Conservation (phyloP, 2,797 vertebrate genomes). For the Microctenopoma steveboyesi region DNA sequence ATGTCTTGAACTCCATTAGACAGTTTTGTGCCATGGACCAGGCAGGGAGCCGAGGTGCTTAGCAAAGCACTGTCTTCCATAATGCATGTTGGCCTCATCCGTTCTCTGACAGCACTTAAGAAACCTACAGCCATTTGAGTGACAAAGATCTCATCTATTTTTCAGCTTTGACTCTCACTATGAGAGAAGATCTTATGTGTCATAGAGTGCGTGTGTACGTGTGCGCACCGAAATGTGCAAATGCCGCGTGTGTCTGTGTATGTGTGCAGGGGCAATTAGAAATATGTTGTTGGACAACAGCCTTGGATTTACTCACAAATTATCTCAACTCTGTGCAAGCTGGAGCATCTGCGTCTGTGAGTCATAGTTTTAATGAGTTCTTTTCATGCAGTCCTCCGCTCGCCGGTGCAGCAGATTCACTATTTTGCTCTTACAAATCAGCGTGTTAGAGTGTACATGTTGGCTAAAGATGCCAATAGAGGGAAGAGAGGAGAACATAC, state of each 20-base stretch:
- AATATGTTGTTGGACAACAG: slow-evolving; percentile 80
- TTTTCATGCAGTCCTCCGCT: slow-evolving; percentile 75
- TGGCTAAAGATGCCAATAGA: slow-evolving; percentile 59
- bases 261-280: slow-evolving; percentile 73
- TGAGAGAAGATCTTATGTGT: slow-evolving; percentile 57
- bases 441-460: slow-evolving; percentile 53
- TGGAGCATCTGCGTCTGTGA: slow-evolving; percentile 61
- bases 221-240: slow-evolving; percentile 17
- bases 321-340: slow-evolving; percentile 69
- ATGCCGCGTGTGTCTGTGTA: slow-evolving; percentile 2
- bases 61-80: slow-evolving; percentile 77
- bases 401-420: slow-evolving; percentile 70
- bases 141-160: slow-evolving; percentile 88
- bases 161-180: slow-evolving; percentile 81
- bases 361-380: slow-evolving; percentile 81
- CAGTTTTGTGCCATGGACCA: slow-evolving; percentile 70
- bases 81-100: slow-evolving; percentile 83
- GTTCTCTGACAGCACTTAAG: slow-evolving; percentile 82
- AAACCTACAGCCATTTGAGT: slow-evolving; percentile 85
- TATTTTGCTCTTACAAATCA: slow-evolving; percentile 69
- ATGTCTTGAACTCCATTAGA: slow-evolving; percentile 74
- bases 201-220: slow-evolving; percentile 7
- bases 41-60: slow-evolving; percentile 69
- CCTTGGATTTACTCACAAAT: slow-evolving; percentile 79
- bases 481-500: slow-evolving; percentile 52